Evolutionary conservation across 2,888 invertebrate species (phyloP).

Genomic region (Andricus curvator): DNA sequence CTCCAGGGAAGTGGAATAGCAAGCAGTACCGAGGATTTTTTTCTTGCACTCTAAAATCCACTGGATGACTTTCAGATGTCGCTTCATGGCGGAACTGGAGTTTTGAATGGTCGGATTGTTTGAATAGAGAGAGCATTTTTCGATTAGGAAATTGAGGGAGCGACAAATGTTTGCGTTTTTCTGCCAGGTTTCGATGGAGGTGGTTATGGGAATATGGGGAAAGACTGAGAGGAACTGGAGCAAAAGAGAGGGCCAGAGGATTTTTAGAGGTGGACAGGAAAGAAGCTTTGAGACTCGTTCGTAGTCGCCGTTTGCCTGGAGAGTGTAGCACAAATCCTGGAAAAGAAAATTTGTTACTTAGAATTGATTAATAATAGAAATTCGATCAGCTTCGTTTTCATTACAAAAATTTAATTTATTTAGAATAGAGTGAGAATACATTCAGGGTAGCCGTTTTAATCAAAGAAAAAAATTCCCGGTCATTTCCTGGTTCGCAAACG

Average conservation of each 20-base stretch:
- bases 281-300: conserved; percentile 63
- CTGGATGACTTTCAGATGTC: conserved; percentile 61
- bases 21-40: background rate
- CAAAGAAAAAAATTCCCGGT: no score
- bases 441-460: no score
- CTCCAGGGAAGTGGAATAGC: conserved; percentile 38
- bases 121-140: conserved; percentile 59
- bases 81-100: conserved; percentile 57
- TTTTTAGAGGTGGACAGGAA: conserved; percentile 58
- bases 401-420: no score
- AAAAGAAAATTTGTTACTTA: conserved; percentile 47
- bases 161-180: conserved; percentile 57
- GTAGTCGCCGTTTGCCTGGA: conserved; percentile 61
- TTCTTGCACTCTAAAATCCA: conserved; percentile 60
- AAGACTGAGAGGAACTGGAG: conserved; percentile 64
- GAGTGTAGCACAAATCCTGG: conserved; percentile 67
- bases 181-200: conserved; percentile 51
- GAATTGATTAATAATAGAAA: conserved; percentile 36
- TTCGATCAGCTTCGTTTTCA: background rate
- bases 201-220: conserved; percentile 54
- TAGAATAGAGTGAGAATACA: no score
- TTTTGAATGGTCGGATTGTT: conserved; percentile 58
- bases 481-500: no score
- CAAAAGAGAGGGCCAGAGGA: conserved; percentile 69
- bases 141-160: conserved; percentile 63